Evolutionary conservation across 2,113 vertebrate genomes (phyloP), one percentile per base, ranked within the genome.

Genomic region (Aphyosemion australe): DNA sequence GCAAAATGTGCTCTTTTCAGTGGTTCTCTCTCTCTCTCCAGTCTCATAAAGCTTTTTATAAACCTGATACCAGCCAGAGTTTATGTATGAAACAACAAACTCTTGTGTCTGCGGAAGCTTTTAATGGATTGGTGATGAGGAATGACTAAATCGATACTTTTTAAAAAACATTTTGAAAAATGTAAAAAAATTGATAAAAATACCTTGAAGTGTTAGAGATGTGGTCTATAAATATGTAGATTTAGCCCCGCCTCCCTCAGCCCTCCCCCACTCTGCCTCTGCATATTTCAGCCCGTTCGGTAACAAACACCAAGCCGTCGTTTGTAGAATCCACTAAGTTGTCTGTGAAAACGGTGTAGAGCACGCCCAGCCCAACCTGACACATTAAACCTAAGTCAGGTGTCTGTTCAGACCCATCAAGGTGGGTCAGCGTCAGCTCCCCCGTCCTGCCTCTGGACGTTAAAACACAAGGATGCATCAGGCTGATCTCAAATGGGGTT

Each of bases 41-140:
- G 48, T 26, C 52, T 63, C 56, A 43, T 19, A 45, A 46, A 79
- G 31, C 18, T 56, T 6, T 72, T 5, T 21, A 3, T 18, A 50
- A 60, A 39, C n/a, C n/a, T 48, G 31, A 62, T 19, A 13, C 37
- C 19, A 55, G 10, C 13, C 52, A 5, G 16, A 15, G 16, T 12
- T 42, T 18, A 57, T 15, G 5, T 50, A 12, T 52, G 21, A 49
- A 18, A 32, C 58, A 8, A 21, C 49, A 39, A 21, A 5, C 52
- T 34, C 49, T 43, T 21, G 34, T 41, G 59, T 42, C 19, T 45
- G 48, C 26, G 4, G 46, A 21, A 37, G 51, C 34, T 18, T 8
- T 9, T 45, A 11, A 5, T 63, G 9, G 41, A 42, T 4, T 2
- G 12, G 41, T 26, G 3, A 5, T 26, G 26, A 26, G 26, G 5